phyloP scores from a whole-genome alignment of 2,888 invertebrate species.

The Nephrotoma appendiculata region DNA sequence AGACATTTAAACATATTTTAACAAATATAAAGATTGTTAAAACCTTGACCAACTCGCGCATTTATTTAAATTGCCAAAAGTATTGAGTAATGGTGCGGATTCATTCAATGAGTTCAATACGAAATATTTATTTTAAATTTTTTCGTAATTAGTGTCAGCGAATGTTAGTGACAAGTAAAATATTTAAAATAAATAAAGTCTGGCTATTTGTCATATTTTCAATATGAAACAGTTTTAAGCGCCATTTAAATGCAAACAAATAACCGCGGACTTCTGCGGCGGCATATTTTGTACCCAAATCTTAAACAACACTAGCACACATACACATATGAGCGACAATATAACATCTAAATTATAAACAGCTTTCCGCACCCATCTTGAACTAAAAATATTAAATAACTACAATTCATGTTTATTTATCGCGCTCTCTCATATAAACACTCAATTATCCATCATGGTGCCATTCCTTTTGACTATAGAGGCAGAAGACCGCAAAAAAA shows the following conservation, averaged over 20 bases:
- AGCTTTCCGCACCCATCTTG: background rate
- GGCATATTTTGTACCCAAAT: background rate
- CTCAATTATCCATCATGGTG: background rate
- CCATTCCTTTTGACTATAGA: background rate
- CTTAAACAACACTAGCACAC: background rate
- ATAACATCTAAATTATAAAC: background rate
- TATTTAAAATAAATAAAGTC: background rate
- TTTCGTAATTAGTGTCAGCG: background rate
- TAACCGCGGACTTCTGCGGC: background rate
- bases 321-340: background rate
- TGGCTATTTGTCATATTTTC: background rate
- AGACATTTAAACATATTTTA: background rate
- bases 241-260: background rate
- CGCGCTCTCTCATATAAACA: background rate
- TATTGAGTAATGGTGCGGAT: background rate
- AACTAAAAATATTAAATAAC: background rate
- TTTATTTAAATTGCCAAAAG: background rate
- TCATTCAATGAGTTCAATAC: background rate
- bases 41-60: background rate
- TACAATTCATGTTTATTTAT: background rate
- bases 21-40: background rate
- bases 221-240: background rate
- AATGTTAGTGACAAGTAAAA: background rate
- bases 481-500: background rate
- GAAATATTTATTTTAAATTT: background rate